A percentile compares a stretch with the other conserved stretches of the same genome.
Evolutionary conservation across 2,797 vertebrate genomes (phyloP).

Genomic region (Lateolabrax maculatus): DNA sequence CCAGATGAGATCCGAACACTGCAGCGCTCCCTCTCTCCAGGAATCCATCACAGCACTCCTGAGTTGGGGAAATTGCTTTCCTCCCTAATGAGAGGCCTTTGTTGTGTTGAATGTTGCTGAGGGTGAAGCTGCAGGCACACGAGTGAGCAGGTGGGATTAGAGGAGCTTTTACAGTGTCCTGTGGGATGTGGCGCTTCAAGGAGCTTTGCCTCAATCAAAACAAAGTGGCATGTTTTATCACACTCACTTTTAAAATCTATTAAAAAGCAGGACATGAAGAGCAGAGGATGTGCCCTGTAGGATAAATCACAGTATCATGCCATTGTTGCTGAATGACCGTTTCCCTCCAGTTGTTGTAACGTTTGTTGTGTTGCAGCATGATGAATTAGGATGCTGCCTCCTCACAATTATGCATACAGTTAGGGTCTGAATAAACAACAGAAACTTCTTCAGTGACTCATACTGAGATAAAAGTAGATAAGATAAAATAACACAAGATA

Average conservation of each 20-base stretch:
- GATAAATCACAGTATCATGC: conserved; percentile 16
- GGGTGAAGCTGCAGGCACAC: conserved; percentile 37
- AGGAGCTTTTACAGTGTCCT: conserved; percentile 42
- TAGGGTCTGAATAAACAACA: neutral
- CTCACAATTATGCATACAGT: neutral
- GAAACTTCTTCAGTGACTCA: neutral
- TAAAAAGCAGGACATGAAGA: conserved; percentile 45
- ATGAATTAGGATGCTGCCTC: neutral
- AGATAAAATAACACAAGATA: conserved; percentile 17
- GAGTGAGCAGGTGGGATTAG: conserved; percentile 42
- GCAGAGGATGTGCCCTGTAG: conserved; percentile 3
- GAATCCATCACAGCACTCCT: neutral
- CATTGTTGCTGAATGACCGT: neutral
- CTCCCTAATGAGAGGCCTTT: conserved; percentile 28
- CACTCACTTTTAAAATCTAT: conserved; percentile 39
- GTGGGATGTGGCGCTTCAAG: conserved; percentile 31
- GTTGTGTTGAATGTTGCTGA: conserved; percentile 19
- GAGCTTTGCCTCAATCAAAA: conserved; percentile 38
- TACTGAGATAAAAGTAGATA: neutral
- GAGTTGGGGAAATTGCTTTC: conserved; percentile 21
- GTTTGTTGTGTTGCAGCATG: conserved; percentile 12
- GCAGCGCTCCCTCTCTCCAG: conserved; percentile 3
- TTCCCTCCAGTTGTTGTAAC: neutral
- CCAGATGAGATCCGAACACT: neutral
- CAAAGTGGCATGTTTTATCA: conserved; percentile 39